Evolutionary conservation across 2,113 vertebrate genomes (phyloP).

Genomic region (Pomatorhinus ruficollis): DNA sequence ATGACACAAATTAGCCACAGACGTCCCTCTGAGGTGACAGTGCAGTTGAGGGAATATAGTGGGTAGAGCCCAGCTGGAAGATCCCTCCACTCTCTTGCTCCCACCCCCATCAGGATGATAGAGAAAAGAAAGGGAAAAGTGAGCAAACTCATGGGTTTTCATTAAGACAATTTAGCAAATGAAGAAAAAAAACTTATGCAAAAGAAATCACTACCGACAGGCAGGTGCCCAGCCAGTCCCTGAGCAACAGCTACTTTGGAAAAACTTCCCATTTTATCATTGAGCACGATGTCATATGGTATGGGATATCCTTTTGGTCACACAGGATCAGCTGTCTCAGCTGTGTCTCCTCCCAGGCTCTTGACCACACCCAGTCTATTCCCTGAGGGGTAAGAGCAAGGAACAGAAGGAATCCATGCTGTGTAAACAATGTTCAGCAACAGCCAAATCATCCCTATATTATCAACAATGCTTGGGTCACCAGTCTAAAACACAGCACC

Average conservation of each 20-base stretch:
- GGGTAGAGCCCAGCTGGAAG: neutral
- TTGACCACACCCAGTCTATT: neutral
- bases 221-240: fast-evolving
- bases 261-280: neutral
- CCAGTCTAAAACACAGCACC: neutral
- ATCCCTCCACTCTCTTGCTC: neutral
- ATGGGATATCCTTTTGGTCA: neutral
- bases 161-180: neutral
- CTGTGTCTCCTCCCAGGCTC: neutral
- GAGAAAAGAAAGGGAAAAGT: neutral
- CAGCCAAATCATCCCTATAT: neutral
- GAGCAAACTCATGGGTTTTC: neutral
- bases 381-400: neutral
- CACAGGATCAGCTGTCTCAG: neutral
- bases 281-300: neutral
- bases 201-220: neutral
- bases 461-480: neutral
- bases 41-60: neutral
- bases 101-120: neutral
- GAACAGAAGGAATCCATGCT: neutral
- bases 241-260: neutral
- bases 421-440: neutral
- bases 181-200: neutral
- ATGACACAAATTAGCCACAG: neutral
- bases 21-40: neutral